Evolutionary conservation across 2,113 vertebrate species (phyloP).

Genomic region (Pogona vitticeps): DNA sequence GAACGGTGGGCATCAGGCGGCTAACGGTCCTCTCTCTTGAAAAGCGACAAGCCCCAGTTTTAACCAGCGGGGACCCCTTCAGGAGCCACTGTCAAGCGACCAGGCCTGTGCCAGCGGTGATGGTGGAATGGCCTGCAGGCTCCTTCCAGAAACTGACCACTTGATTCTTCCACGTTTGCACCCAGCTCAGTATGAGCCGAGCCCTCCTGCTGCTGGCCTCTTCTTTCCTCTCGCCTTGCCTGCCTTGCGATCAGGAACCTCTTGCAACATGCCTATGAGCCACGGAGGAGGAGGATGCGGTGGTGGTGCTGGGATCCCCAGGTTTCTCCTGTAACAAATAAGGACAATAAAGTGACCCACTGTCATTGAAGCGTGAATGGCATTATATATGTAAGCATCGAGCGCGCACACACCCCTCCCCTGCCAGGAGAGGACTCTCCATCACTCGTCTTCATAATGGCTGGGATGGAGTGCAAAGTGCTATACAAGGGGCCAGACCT

Average conservation of each 20-base stretch:
- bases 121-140: no score
- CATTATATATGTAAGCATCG: neutral
- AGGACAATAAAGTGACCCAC: constrained; percentile 22
- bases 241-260: neutral
- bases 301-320: neutral
- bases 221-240: neutral
- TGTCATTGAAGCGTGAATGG: neutral
- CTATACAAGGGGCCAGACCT: no score
- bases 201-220: no score
- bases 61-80: no score
- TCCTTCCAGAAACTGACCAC: neutral
- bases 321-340: neutral
- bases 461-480: no score
- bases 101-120: no score
- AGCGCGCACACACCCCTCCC: neutral
- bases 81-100: no score
- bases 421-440: no score
- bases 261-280: neutral
- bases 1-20: neutral
- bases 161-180: neutral
- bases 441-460: no score
- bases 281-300: neutral
- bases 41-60: no score
- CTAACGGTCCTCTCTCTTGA: no score
- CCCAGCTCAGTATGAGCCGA: neutral